These are phyloP conservation scores for Nephrotoma flavescens DNA, from an alignment of 2,888 invertebrate genomes.

Conservation along the genomic window DNA sequence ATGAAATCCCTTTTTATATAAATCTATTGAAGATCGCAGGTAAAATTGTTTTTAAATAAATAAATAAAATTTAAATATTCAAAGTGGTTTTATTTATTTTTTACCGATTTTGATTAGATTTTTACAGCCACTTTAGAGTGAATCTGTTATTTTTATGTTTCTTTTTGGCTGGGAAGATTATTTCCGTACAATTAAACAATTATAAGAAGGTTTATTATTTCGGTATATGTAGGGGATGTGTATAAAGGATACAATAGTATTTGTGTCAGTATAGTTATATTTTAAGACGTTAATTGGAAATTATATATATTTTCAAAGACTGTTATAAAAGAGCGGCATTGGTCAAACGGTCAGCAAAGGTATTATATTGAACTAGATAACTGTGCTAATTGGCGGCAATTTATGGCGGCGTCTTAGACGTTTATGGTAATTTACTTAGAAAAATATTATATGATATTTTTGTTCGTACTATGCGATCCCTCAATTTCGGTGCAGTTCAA, in stretches of 20 bases:
- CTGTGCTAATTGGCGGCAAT: background rate
- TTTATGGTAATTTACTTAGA: too few relatives aligned
- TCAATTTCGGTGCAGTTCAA: too few relatives aligned
- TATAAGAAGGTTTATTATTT: background rate
- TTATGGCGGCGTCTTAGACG: background rate
- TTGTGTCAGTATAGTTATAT: background rate
- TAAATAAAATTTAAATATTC: background rate
- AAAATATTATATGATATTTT: too few relatives aligned
- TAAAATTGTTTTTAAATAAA: background rate
- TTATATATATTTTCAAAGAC: background rate
- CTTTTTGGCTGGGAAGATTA: background rate
- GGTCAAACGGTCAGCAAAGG: background rate
- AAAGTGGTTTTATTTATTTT: background rate
- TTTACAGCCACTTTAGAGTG: background rate
- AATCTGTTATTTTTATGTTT: background rate
- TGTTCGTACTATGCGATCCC: too few relatives aligned
- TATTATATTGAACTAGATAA: background rate
- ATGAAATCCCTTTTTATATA: background rate
- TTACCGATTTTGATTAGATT: background rate
- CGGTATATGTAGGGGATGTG: background rate
- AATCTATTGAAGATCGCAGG: background rate
- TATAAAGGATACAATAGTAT: background rate
- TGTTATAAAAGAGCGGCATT: background rate
- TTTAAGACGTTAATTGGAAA: background rate
- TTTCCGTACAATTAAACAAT: background rate